Base-by-base conservation (phyloP, 2,797 vertebrate genomes). In the Enteromius argenteus region DNA sequence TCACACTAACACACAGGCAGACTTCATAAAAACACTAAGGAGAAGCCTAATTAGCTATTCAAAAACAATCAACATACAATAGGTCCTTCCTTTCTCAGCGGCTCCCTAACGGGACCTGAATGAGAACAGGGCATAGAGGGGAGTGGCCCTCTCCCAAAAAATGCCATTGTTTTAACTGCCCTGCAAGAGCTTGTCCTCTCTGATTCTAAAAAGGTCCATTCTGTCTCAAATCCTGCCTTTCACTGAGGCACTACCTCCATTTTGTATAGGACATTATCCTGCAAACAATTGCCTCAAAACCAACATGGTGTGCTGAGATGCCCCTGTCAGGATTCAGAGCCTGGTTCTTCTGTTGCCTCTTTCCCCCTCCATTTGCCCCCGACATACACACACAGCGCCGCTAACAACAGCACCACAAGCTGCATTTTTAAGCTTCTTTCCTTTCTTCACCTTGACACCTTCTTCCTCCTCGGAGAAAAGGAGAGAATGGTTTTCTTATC, bases 181-280 rank as follows among this genome's bases (percentile, higher is more conserved):
- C 80, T 21, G 39, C 53, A 78, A 82, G 79, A 67, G 76, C 84
- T 80, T 77, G 68, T 71, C 49, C 66, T 42, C 75, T 58, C 56
- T 0, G n/a, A 56, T 80, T 66, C 64, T 56, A 88, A 69, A 87
- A 82, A 89, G 84, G 74, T 53, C 53, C 27, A 88, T 89, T 91
- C 79, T 81, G 80, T 53, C 79, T 85, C 86, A 78, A 85, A 82
- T 86, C 87, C 78, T 81, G 83, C 84, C 86, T 82, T 90, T 91
- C 53, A 7, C 71, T 56, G 75, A 23, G 67, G 21, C 85, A 79
- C 74, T 35, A 86, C 75, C 83, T 49, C 62, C 58, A 42, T 85
- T 84, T 79, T 87, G 84, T 85, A 68, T 85, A 86, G 86, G 71
- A 86, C 75, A 84, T 86, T 90, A 86, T 88, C 75, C 67, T 71